phyloP scores from a whole-genome alignment of 2,797 vertebrate genomes.

The Eulemur coronatus region DNA sequence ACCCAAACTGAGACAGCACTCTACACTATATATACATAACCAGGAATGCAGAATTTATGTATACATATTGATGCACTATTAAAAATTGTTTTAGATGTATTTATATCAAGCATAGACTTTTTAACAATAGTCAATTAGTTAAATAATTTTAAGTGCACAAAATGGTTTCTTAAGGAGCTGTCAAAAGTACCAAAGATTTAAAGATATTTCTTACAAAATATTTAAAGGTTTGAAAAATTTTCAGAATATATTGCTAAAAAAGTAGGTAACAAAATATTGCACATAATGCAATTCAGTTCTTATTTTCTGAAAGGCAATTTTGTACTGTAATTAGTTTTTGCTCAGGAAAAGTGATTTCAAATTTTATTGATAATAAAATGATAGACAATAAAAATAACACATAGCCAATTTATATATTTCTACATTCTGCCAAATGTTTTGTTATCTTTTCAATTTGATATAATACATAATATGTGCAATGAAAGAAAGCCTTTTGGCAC shows the following conservation, averaged over 20 bases:
- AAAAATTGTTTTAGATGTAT: neutral
- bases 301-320: neutral
- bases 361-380: slow-evolving; percentile 12
- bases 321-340: slow-evolving; percentile 22
- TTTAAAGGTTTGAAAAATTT: neutral
- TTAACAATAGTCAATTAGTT: neutral
- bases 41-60: neutral
- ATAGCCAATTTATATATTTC: neutral
- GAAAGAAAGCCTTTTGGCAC: neutral
- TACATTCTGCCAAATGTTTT: neutral
- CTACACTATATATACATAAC: neutral
- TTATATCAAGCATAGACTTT: neutral
- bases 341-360: neutral
- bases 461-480: neutral
- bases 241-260: neutral
- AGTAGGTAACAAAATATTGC: neutral
- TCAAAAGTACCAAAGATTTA: neutral
- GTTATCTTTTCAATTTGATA: slow-evolving; percentile 30
- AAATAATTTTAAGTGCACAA: slow-evolving; percentile 2
- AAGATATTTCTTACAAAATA: neutral
- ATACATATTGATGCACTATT: neutral
- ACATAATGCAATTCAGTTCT: neutral
- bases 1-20: neutral
- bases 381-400: slow-evolving; percentile 6
- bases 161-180: neutral